Base-by-base conservation (phyloP, 2,797 vertebrate genomes). In the Eidolon dupreanum region DNA sequence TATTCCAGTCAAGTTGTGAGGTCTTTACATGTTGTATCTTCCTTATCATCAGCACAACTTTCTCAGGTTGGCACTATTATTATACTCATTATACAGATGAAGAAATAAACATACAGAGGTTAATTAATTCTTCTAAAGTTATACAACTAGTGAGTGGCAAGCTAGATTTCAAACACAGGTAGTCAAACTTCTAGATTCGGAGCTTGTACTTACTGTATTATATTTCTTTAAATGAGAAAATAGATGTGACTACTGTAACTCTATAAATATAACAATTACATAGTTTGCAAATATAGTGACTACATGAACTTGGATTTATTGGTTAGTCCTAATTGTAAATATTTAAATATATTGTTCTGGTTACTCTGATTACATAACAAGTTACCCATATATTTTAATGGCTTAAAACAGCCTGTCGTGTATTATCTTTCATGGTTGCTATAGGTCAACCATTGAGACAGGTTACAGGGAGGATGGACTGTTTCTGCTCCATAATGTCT, bases 111-210 rank as follows among this genome's bases (percentile, higher is more conserved):
- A 38, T 4, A 61, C 15, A 28, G n/a, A 31, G 8, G 1, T 43
- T 88, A 55, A 43, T 90, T 90, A 31, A 70, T 90, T 93, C 36
- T 94, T 82, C 43, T 46, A 71, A 86, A n/a, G 6, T 83, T 24
- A 15, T 26, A 33, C 8, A 63, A 4, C 7, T 24, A 16, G 5
- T 57, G 36, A 11, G 2, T 33, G 1, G 41, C 20, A 46, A 77
- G 15, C 31, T 22, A 24, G 38, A 57, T 28, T 77, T 5, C 38
- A 88, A 88, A 81, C 3, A 22, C 7, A 88, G 12, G 8, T 51
- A 66, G 20, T n/a, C 15, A 89, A 41, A 61, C 9, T 94, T 93
- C 19, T 17, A 68, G 43, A 41, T 6, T n/a, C 77, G 8, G 43
- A 53, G 16, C 36, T 75, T 61, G 28, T 66, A n/a, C 36, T 73